Percentiles rank a stretch among this genome's conserved stretches.
phyloP scores from a whole-genome alignment of 1,140 invertebrate species.

The Mizuhopecten yessoensis region DNA sequence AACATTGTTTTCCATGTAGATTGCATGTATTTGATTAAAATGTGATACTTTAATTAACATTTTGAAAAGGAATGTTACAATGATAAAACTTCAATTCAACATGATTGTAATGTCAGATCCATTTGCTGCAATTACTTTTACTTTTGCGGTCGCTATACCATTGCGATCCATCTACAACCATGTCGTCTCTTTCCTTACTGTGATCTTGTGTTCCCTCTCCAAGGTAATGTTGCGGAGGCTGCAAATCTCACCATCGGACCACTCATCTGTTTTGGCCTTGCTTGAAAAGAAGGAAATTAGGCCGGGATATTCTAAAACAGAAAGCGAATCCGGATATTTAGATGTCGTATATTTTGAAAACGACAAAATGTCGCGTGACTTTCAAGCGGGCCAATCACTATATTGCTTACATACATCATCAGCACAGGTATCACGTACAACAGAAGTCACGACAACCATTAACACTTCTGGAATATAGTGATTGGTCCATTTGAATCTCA shows the following conservation, averaged over 20 bases:
- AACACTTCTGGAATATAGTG: constrained; percentile 38
- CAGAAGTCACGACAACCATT: neutral
- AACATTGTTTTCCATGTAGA: neutral
- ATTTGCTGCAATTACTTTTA: neutral
- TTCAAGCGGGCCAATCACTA: constrained; percentile 37
- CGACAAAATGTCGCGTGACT: constrained; percentile 23
- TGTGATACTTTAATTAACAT: neutral
- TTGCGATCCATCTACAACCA: neutral
- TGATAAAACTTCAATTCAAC: neutral
- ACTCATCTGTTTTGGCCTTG: constrained; percentile 45
- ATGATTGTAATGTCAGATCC: neutral
- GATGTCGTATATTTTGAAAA: constrained; percentile 25
- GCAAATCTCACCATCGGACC: constrained; percentile 51
- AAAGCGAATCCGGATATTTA: neutral
- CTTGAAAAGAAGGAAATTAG: constrained; percentile 32
- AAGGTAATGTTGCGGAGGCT: constrained; percentile 52
- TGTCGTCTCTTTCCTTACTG: neutral
- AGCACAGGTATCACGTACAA: neutral
- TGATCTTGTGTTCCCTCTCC: constrained; percentile 20
- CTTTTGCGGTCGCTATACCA: neutral
- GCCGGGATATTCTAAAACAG: neutral
- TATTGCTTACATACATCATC: neutral
- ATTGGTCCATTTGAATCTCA: constrained; percentile 1
- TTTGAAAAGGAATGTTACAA: neutral
- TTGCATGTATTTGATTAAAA: neutral